Evolutionary conservation across 2,888 invertebrate genomes (phyloP).

Genomic region (Sinodicranocentrus sp.): DNA sequence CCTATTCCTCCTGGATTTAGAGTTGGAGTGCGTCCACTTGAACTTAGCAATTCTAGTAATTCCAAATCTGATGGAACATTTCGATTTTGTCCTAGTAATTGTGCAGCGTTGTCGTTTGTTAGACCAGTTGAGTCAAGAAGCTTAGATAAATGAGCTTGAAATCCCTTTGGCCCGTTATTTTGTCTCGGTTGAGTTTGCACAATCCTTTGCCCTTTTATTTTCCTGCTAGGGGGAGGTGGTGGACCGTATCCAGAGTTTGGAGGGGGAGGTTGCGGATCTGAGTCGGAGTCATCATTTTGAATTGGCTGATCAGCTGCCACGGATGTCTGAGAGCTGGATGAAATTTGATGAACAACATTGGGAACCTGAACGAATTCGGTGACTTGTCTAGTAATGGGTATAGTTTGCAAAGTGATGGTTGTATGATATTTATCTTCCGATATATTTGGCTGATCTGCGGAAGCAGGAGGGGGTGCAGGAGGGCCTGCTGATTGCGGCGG

Average conservation of each 20-base stretch:
- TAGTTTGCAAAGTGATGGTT: constrained; percentile 69
- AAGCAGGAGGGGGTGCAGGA: constrained; percentile 46
- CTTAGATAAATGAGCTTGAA: constrained; percentile 51
- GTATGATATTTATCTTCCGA: constrained; percentile 67
- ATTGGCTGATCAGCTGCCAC: constrained; percentile 14
- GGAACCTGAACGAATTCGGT: constrained; percentile 72
- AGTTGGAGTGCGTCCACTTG: constrained; percentile 18
- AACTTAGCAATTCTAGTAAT: constrained; percentile 41
- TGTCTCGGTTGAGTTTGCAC: constrained; percentile 10
- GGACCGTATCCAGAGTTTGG: constrained; percentile 43
- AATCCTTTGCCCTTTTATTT: too few species aligned
- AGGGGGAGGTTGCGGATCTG: constrained; percentile 15
- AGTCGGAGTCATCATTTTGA: constrained; percentile 31
- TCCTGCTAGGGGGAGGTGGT: too few species aligned
- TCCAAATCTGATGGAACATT: constrained; percentile 44
- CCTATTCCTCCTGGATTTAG: constrained; percentile 6
- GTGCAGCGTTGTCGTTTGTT: constrained; percentile 28
- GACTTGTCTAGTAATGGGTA: constrained; percentile 70
- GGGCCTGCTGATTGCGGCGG: constrained; percentile 36
- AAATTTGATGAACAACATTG: constrained; percentile 67
- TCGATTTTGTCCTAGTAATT: constrained; percentile 13
- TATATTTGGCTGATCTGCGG: constrained; percentile 29
- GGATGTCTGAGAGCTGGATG: constrained; percentile 45
- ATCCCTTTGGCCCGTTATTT: constrained; percentile 3
- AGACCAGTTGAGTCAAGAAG: constrained; percentile 39